Conservation (phyloP, 2,113 vertebrate genomes). For the Nettapus auritus region DNA sequence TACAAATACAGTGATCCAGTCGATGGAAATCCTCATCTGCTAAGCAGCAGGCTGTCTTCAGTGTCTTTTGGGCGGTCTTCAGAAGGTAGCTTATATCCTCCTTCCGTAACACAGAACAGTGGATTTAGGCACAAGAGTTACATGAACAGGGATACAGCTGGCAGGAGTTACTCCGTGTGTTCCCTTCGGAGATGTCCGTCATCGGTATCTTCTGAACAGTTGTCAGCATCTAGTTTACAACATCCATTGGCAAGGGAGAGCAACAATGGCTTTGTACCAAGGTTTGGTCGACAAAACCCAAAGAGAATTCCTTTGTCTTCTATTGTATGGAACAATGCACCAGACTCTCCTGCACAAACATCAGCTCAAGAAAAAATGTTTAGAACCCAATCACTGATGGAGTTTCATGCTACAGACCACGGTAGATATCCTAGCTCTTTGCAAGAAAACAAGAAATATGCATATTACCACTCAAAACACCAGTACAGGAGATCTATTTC, state of each 20-base stretch:
- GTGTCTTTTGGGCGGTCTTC: constrained; percentile 64
- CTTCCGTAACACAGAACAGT: constrained; percentile 27
- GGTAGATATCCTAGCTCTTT: constrained; percentile 22
- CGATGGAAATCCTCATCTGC: constrained; percentile 40
- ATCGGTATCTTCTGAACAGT: constrained; percentile 34
- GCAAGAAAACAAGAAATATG: constrained; percentile 55
- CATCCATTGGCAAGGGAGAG: constrained; percentile 45
- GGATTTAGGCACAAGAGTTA: constrained; percentile 62
- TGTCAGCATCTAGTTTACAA: constrained; percentile 68
- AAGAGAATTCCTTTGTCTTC: constrained; percentile 80
- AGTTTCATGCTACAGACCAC: constrained; percentile 54
- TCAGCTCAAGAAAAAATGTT: constrained; percentile 47
- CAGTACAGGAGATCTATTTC: constrained; percentile 46
- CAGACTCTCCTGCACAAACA: constrained; percentile 38
- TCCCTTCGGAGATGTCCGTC: constrained; percentile 58
- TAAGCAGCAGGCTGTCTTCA: constrained; percentile 11
- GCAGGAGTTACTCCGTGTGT: constrained; percentile 72
- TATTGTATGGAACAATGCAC: constrained; percentile 76
- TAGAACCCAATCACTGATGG: constrained; percentile 70
- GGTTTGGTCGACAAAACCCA: constrained; percentile 62
- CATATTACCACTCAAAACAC: constrained; percentile 62
- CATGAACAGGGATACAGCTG: constrained; percentile 46
- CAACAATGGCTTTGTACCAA: constrained; percentile 60
- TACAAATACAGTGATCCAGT: constrained; percentile 1
- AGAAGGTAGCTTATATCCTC: constrained; percentile 73